Percentiles rank a stretch among this genome's conserved stretches.
phyloP scores from a whole-genome alignment of 2,888 invertebrate species.

The Drosophila cracens region DNA sequence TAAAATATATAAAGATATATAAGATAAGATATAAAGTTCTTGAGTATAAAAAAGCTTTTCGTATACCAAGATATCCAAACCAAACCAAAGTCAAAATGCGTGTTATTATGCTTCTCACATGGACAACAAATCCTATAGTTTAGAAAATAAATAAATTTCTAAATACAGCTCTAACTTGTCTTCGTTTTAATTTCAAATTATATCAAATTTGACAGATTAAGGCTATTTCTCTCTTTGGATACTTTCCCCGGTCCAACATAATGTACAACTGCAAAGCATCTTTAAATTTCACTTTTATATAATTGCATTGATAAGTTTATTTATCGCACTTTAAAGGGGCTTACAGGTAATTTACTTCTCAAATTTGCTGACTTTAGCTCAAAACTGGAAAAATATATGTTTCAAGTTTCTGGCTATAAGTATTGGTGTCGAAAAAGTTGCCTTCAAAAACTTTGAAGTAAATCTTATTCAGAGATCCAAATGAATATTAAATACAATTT shows the following conservation, averaged over 20 bases:
- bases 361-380: no score
- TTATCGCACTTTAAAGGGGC: neutral
- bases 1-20: neutral
- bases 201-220: neutral
- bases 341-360: no score
- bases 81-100: neutral
- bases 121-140: neutral
- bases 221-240: neutral
- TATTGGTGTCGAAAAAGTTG: no score
- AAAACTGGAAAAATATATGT: neutral
- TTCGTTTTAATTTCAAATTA: neutral
- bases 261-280: no score
- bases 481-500: neutral
- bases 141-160: neutral
- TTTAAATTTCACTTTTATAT: neutral
- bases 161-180: neutral
- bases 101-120: neutral
- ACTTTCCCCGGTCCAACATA: neutral
- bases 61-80: neutral
- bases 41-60: neutral
- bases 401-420: neutral
- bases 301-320: neutral
- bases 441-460: neutral
- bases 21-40: neutral
- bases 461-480: neutral